These are phyloP conservation scores for Telmatherina bonti DNA, from an alignment of 2,797 vertebrate genomes.

Conservation along the genomic window DNA sequence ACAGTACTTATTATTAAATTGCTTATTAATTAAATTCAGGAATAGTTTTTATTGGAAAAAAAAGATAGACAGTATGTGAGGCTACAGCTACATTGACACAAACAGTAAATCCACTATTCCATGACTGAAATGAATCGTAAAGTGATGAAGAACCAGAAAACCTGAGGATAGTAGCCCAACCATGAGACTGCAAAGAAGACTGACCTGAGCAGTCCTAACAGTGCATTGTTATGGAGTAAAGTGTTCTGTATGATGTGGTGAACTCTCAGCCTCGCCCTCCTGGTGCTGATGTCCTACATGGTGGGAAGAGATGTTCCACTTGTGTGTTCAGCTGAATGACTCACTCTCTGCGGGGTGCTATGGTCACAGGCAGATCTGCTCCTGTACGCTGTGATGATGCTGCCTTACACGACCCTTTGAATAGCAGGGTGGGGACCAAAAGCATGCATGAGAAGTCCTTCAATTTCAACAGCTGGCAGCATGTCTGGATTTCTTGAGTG, in stretches of 20 bases:
- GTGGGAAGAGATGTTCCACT: not conserved
- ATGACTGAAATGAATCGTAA: not conserved
- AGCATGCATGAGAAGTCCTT: not conserved
- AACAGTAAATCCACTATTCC: too few relatives aligned
- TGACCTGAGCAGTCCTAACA: not conserved
- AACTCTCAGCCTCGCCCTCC: not conserved
- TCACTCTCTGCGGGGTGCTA: not conserved
- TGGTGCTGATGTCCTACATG: not conserved
- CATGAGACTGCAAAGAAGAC: not conserved
- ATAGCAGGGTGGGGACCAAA: not conserved
- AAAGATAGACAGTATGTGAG: too few relatives aligned
- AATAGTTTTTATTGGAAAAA: too few relatives aligned
- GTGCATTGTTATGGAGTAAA: not conserved
- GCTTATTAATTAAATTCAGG: too few relatives aligned
- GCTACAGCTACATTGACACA: too few relatives aligned
- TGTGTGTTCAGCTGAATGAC: conserved; percentile 4
- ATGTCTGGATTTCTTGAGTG: not conserved
- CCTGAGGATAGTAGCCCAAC: not conserved
- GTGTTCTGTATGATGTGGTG: not conserved
- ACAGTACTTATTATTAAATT: too few relatives aligned
- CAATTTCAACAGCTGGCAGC: not conserved
- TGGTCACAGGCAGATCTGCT: not conserved
- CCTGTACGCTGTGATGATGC: not conserved
- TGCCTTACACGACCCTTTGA: not conserved
- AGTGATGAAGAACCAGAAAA: not conserved